Evolutionary conservation across 2,797 vertebrate genomes (phyloP).

Genomic region (Euthynnus affinis): DNA sequence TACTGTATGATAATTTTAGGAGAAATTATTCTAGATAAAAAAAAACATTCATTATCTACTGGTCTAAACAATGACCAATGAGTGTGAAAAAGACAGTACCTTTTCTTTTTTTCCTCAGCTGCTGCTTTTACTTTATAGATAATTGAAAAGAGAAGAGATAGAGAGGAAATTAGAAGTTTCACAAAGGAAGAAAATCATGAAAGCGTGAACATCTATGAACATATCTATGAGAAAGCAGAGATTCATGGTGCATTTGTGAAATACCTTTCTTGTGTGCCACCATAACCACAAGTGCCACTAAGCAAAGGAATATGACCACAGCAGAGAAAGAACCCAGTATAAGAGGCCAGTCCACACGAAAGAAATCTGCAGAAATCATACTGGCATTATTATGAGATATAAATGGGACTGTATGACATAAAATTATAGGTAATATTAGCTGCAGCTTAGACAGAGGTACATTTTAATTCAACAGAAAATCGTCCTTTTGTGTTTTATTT

Average conservation of each 20-base stretch:
- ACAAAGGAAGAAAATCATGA: background rate
- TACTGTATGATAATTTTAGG: background rate
- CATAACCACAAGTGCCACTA: constrained; percentile 57
- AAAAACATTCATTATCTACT: background rate
- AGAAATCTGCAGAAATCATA: constrained; percentile 38
- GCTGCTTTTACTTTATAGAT: constrained; percentile 67
- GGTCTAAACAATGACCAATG: background rate
- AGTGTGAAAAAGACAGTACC: constrained; percentile 63
- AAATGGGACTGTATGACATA: background rate
- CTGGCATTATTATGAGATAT: background rate
- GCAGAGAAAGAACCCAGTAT: constrained; percentile 80
- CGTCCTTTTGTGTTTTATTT: background rate
- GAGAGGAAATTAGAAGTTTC: background rate
- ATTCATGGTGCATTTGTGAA: background rate
- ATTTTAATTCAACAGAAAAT: background rate
- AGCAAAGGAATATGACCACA: constrained; percentile 75
- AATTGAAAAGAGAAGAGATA: background rate
- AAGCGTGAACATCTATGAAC: background rate
- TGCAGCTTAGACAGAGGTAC: background rate
- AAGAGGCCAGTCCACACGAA: constrained; percentile 79
- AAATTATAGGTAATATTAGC: no score
- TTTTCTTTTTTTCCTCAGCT: constrained; percentile 71
- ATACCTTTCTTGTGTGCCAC: constrained; percentile 74
- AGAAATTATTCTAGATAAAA: background rate
- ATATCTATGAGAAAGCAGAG: background rate